These are phyloP conservation scores for Tholera decimalis DNA, from an alignment of 2,888 invertebrate species.

Conservation along the genomic window DNA sequence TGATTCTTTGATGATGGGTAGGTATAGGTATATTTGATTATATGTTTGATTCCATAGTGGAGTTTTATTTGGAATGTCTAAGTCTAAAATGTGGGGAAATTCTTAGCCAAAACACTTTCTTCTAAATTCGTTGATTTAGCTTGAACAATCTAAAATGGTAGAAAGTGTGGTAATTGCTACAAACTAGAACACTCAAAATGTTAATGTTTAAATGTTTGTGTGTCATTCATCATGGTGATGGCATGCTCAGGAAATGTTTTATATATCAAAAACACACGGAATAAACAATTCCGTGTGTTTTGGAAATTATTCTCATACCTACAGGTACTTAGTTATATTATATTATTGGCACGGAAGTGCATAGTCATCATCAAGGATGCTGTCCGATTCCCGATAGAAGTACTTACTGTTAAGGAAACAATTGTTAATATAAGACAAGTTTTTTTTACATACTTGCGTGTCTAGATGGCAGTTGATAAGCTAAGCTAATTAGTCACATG, in stretches of 20 bases:
- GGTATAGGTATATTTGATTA: too few species aligned
- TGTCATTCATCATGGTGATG: constrained; percentile 26
- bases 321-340: background rate
- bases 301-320: constrained; percentile 4
- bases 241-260: constrained; percentile 6
- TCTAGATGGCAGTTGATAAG: too few species aligned
- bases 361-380: too few species aligned
- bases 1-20: too few species aligned
- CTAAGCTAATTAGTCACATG: too few species aligned
- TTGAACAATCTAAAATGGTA: constrained; percentile 50
- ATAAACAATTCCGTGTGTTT: constrained; percentile 6
- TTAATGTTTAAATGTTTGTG: constrained; percentile 30
- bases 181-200: constrained; percentile 34
- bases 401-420: too few species aligned
- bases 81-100: background rate
- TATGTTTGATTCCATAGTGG: background rate
- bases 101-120: constrained; percentile 35
- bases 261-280: constrained; percentile 16
- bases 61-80: constrained; percentile 14
- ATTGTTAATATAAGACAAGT: too few species aligned
- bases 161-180: constrained; percentile 53
- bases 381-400: too few species aligned
- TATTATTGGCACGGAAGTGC: too few species aligned
- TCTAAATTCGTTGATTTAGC: constrained; percentile 36
- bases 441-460: too few species aligned